phyloP scores from a whole-genome alignment of 2,888 invertebrate genomes.

The Hemicrepidius hirtus region DNA sequence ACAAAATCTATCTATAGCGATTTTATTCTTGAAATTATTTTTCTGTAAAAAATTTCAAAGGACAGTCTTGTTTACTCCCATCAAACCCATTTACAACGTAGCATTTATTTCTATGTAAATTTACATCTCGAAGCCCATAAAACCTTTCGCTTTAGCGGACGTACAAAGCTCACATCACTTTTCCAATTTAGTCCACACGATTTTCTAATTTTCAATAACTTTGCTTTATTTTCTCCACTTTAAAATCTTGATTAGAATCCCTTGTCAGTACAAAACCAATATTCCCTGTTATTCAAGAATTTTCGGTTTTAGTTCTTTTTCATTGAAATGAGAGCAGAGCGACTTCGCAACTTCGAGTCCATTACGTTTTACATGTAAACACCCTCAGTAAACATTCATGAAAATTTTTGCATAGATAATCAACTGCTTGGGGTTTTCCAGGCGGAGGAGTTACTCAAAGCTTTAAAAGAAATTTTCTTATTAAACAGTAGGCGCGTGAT shows the following conservation, averaged over 20 bases:
- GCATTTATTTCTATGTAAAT: too few relatives aligned
- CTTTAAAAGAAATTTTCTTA: neutral
- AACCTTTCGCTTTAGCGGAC: too few relatives aligned
- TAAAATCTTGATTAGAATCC: constrained; percentile 19
- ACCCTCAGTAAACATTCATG: constrained; percentile 2
- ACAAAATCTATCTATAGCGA: too few relatives aligned
- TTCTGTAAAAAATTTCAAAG: too few relatives aligned
- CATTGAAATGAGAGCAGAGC: neutral
- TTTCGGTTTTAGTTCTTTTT: constrained; percentile 6
- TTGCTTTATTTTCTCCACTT: neutral
- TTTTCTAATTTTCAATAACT: constrained; percentile 19
- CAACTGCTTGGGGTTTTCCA: neutral
- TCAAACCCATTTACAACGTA: too few relatives aligned
- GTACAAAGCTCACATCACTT: neutral
- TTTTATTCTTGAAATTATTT: too few relatives aligned
- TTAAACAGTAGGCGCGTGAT: neutral
- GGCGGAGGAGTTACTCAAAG: neutral
- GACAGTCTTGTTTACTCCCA: too few relatives aligned
- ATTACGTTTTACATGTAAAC: constrained; percentile 8
- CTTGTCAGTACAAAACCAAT: constrained; percentile 23
- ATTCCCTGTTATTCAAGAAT: neutral
- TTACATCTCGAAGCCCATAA: too few relatives aligned
- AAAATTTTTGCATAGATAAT: constrained; percentile 1
- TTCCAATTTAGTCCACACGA: neutral
- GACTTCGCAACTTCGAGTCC: neutral